Evolutionary conservation across 2,888 invertebrate species (phyloP).

Genomic region (Priocnemis perturbator): DNA sequence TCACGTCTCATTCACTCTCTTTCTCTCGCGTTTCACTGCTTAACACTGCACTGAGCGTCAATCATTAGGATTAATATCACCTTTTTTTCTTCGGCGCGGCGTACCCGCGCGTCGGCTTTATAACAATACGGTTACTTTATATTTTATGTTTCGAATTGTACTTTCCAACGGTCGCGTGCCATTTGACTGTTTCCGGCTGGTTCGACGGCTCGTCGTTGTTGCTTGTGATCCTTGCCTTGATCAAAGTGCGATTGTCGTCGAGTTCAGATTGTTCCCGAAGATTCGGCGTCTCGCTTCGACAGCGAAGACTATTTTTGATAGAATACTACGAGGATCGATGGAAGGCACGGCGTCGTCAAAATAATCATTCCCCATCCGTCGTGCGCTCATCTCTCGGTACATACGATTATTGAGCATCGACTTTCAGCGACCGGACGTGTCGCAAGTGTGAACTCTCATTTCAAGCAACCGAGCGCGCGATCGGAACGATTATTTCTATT

Average conservation of each 20-base stretch:
- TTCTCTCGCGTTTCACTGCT: constrained; percentile 43
- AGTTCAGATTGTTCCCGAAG: constrained; percentile 3
- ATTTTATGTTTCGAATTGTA: constrained; percentile 71
- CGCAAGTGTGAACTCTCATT: too few relatives aligned
- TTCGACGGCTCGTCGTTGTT: constrained; percentile 4
- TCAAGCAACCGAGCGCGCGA: too few relatives aligned
- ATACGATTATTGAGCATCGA: too few relatives aligned
- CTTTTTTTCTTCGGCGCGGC: constrained; percentile 65
- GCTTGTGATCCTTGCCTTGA: not conserved
- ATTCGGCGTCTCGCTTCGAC: not conserved
- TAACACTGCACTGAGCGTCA: constrained; percentile 59
- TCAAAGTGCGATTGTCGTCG: not conserved
- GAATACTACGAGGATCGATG: too few relatives aligned
- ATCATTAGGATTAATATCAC: constrained; percentile 75
- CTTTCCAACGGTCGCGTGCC: constrained; percentile 62
- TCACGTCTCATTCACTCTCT: constrained; percentile 30
- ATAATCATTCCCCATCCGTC: too few relatives aligned
- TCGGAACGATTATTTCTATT: too few relatives aligned
- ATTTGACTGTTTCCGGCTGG: constrained; percentile 25
- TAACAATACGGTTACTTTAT: constrained; percentile 66
- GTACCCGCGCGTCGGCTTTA: constrained; percentile 58
- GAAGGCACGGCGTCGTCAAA: too few relatives aligned
- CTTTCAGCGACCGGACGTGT: too few relatives aligned
- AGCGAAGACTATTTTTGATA: too few relatives aligned
- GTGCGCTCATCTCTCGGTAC: too few relatives aligned